phyloP scores from a whole-genome alignment of 2,797 vertebrate genomes.

The Acanthis flammea region DNA sequence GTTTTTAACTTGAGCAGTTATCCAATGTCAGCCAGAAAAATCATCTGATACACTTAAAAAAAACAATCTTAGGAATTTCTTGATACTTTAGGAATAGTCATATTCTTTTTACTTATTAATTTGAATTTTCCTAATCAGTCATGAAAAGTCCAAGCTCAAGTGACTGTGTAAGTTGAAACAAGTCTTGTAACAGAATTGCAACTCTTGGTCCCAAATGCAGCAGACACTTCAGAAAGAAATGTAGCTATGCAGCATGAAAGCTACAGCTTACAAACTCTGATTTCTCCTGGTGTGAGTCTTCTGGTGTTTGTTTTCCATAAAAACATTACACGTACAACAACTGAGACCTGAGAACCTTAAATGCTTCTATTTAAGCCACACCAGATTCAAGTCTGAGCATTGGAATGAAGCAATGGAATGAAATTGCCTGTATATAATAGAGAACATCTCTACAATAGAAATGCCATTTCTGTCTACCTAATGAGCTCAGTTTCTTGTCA shows the following conservation, averaged over 20 bases:
- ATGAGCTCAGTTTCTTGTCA: not conserved
- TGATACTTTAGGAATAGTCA: not conserved
- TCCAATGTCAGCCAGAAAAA: not conserved
- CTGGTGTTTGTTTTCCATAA: not conserved
- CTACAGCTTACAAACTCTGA: not conserved
- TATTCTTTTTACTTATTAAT: not conserved
- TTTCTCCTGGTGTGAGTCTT: not conserved
- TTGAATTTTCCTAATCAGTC: not conserved
- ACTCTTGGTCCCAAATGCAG: not conserved
- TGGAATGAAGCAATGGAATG: constrained; percentile 1
- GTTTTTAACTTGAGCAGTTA: not conserved
- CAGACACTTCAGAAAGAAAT: not conserved
- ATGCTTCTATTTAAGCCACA: not conserved
- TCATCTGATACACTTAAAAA: not conserved
- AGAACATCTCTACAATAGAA: constrained; percentile 15
- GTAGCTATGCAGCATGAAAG: not conserved
- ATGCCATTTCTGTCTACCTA: constrained; percentile 8
- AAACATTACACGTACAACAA: not conserved
- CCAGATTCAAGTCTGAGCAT: not conserved
- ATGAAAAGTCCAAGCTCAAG: not conserved
- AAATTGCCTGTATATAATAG: constrained; percentile 34
- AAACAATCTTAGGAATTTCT: not conserved
- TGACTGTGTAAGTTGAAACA: not conserved
- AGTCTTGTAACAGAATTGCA: not conserved
- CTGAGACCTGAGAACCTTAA: not conserved